phyloP scores from a whole-genome alignment of 2,113 vertebrate genomes.

The Amphilophus citrinellus region DNA sequence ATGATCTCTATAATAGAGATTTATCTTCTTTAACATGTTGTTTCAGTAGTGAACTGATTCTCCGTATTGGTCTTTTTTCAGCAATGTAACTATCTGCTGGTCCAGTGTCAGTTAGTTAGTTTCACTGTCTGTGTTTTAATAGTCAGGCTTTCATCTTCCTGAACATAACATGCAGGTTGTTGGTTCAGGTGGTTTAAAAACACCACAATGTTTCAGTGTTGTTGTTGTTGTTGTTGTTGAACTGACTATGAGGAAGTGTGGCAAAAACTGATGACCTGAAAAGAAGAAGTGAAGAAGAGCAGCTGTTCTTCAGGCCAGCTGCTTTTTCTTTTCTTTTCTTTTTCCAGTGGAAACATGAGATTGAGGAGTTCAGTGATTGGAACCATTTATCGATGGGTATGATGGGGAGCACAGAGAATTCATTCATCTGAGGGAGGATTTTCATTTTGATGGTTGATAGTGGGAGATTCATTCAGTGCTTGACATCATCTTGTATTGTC shows the following conservation, averaged over 20 bases:
- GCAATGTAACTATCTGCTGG: background rate
- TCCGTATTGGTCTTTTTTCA: fast-evolving
- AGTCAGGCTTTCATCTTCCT: fast-evolving
- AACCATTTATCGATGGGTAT: background rate
- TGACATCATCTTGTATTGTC: background rate
- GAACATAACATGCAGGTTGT: background rate
- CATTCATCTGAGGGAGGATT: background rate
- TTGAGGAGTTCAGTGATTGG: fast-evolving
- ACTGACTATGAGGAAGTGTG: fast-evolving
- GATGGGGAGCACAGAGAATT: background rate
- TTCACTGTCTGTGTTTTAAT: background rate
- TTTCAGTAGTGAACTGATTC: too few relatives aligned
- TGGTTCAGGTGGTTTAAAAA: background rate
- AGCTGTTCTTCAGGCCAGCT: background rate
- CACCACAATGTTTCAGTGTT: background rate
- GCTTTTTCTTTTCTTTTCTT: background rate
- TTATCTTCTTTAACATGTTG: background rate
- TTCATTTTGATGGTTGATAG: background rate
- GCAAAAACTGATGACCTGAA: background rate
- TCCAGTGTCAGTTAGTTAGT: background rate
- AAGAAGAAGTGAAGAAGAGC: background rate
- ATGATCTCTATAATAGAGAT: background rate
- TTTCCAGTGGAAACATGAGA: background rate
- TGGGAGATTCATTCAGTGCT: background rate
- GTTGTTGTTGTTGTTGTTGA: background rate